Evolutionary conservation across 1,140 invertebrate species (phyloP).

Genomic region (Tribolium castaneum): DNA sequence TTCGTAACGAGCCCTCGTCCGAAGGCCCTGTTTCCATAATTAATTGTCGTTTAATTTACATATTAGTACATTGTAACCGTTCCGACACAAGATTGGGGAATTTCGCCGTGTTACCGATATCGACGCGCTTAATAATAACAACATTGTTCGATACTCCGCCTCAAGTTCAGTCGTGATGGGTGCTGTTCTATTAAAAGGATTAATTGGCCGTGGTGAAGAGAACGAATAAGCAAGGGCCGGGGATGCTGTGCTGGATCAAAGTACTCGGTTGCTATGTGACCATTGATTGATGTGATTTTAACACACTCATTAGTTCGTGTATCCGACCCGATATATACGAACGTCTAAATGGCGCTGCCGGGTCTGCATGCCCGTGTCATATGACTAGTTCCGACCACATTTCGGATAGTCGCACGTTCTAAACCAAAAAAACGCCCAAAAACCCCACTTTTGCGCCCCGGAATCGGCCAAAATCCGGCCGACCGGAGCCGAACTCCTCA

Average conservation of each 20-base stretch:
- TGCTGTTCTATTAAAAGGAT: constrained; percentile 20
- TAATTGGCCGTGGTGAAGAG: constrained; percentile 44
- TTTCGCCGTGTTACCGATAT: constrained; percentile 2
- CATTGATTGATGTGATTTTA: constrained; percentile 62
- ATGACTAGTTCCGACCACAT: constrained; percentile 39
- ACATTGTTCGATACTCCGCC: constrained; percentile 11
- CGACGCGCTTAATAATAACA: constrained; percentile 10
- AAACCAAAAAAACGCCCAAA: not conserved
- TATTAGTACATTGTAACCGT: constrained; percentile 30
- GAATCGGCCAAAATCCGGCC: not conserved
- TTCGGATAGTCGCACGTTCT: not conserved
- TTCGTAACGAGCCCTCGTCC: constrained; percentile 17
- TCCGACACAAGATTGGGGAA: constrained; percentile 24
- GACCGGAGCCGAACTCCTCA: not conserved
- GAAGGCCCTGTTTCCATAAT: constrained; percentile 34
- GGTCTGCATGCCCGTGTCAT: constrained; percentile 48
- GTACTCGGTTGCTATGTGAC: constrained; percentile 59
- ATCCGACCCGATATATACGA: constrained; percentile 43
- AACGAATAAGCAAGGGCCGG: constrained; percentile 40
- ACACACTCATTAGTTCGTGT: constrained; percentile 58
- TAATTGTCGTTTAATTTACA: constrained; percentile 38
- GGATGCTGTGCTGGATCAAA: constrained; percentile 43
- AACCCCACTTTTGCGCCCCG: not conserved
- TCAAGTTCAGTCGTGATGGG: constrained; percentile 27
- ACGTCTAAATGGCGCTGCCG: constrained; percentile 49